Percentiles rank a stretch among this genome's conserved stretches.
Conservation (phyloP, 2,888 invertebrate species). For the Biston stratarius region DNA sequence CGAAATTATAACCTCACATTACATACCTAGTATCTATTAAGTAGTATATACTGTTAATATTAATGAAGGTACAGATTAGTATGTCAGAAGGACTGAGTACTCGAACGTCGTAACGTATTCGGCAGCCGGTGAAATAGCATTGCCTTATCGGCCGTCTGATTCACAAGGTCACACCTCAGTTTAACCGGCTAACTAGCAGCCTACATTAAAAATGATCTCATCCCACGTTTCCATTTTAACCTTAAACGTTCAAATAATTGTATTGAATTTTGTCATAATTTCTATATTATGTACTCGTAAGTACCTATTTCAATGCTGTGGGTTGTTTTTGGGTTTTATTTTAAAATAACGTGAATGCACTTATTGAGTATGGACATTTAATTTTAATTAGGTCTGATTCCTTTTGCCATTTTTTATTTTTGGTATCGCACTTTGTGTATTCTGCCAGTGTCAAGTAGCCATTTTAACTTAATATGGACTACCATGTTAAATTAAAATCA, state of each 20-base stretch:
- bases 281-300: not conserved
- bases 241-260: constrained; percentile 34
- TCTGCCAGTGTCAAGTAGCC: too few relatives aligned
- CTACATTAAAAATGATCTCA: constrained; percentile 79
- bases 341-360: not conserved
- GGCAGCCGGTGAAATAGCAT: constrained; percentile 57
- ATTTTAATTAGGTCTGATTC: not conserved
- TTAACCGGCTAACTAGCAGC: constrained; percentile 73
- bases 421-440: too few relatives aligned
- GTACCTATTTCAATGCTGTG: not conserved
- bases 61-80: constrained; percentile 24
- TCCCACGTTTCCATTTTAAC: constrained; percentile 57
- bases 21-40: too few relatives aligned
- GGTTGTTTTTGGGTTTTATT: not conserved
- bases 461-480: too few relatives aligned
- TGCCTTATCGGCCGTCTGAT: constrained; percentile 78
- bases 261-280: constrained; percentile 23
- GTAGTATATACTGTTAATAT: constrained; percentile 19
- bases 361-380: not conserved
- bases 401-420: not conserved
- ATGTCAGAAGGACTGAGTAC: constrained; percentile 40
- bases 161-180: constrained; percentile 79
- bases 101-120: constrained; percentile 52
- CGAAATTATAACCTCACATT: too few relatives aligned
- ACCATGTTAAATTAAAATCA: not conserved